Evolutionary conservation across 1,140 invertebrate genomes (phyloP), one percentile per base, ranked within the genome.

Genomic region (Trigoniulus corallinus): DNA sequence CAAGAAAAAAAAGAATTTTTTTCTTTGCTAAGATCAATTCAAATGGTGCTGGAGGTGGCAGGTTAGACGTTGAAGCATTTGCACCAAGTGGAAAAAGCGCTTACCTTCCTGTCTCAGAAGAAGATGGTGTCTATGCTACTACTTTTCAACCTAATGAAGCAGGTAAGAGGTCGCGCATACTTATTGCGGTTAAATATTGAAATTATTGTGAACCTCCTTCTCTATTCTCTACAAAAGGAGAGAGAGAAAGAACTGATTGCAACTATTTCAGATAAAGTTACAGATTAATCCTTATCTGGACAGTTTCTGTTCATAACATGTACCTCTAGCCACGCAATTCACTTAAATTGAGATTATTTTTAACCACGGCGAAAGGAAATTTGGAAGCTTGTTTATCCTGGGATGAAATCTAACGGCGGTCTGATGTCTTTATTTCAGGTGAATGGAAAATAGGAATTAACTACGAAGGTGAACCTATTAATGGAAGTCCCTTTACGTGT

Each of bases 111-210:
- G 76, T 93, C 10, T 65, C 59, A 22, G 78, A 80, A 55, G 78
- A 81, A 53, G 64, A 67, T 44, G 86, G 84, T 52, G 79, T 83
- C 18, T 88, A 88, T 62, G 85, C 84, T 54, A 88, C 92, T 47
- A 93, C 86, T 53, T 98, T 98, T 66, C 85, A 91, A 64, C 93
- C 94, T 3, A 86, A 94, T 58, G 92, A 97, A 74, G 82, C 88
- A 44, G 94, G 92, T 61, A 57, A 52, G 60, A 62, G n/a, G n/a
- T n/a, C n/a, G n/a, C n/a, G n/a, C n/a, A n/a, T 20, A 39, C 15
- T 37, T 34, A 46, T 47, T 55, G 22, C 21, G n/a, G 13, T 23
- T n/a, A n/a, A n/a, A n/a, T n/a, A n/a, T n/a, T n/a, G n/a, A n/a
- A n/a, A n/a, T n/a, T n/a, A n/a, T n/a, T n/a, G n/a, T n/a, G n/a